Percentiles rank a stretch among this genome's conserved stretches.
Conservation (phyloP, 2,113 vertebrate species). For the Tauraco erythrolophus region DNA sequence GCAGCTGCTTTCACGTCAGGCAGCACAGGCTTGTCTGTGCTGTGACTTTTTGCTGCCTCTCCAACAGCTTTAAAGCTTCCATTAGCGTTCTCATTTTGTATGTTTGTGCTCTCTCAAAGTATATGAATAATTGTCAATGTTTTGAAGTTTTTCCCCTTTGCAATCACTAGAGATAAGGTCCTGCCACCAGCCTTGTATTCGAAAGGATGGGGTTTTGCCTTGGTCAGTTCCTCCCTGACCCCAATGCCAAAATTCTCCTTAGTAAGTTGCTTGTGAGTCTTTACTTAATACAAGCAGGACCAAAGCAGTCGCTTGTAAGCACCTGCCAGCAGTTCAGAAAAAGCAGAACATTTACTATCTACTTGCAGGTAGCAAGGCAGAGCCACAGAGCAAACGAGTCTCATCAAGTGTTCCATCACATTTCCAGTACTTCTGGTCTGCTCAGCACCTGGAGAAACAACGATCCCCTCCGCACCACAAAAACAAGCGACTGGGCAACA, state of each 20-base stretch:
- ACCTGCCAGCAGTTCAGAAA: not conserved
- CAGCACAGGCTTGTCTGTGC: not conserved
- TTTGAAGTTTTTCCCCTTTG: not conserved
- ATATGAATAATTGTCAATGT: not conserved
- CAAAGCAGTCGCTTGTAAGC: not conserved
- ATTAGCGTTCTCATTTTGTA: not conserved
- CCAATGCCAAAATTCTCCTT: not conserved
- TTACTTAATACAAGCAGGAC: not conserved
- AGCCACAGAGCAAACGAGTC: not conserved
- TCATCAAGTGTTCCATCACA: not conserved
- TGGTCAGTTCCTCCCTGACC: not conserved
- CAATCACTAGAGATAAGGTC: not conserved
- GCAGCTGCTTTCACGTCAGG: not conserved
- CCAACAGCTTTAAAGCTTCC: not conserved
- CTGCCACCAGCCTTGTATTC: not conserved
- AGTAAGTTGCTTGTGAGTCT: not conserved
- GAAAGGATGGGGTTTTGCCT: not conserved
- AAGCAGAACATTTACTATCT: not conserved
- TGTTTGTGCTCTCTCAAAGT: not conserved
- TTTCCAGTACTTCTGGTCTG: not conserved
- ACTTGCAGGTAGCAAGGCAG: not conserved
- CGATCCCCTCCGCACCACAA: not conserved
- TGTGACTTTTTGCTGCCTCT: not conserved
- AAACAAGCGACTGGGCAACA: not conserved
- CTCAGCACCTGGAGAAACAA: not conserved